phyloP scores from a whole-genome alignment of 1,140 invertebrate genomes.

The Coenobita brevimanus region DNA sequence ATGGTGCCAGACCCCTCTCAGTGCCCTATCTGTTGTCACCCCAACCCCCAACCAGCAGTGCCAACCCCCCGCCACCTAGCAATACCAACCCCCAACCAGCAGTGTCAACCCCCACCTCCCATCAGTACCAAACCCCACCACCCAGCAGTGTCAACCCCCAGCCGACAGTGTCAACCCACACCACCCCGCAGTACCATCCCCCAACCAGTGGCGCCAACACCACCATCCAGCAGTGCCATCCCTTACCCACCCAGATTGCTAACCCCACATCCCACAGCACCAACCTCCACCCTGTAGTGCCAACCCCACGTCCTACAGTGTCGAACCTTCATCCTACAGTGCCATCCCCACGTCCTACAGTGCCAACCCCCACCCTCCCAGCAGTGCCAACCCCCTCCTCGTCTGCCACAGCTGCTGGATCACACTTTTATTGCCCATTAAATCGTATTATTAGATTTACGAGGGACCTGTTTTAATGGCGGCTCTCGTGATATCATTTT shows the following conservation, averaged over 20 bases:
- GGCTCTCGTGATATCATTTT: slow-evolving; percentile 42
- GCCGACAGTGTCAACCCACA: background rate
- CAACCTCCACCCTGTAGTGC: no score
- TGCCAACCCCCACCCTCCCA: background rate
- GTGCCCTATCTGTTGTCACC: background rate
- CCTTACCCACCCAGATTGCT: background rate
- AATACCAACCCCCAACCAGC: background rate
- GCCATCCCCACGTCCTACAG: background rate
- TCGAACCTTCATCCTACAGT: background rate
- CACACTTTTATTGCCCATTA: slow-evolving; percentile 53
- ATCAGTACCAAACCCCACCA: background rate
- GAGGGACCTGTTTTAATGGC: slow-evolving; percentile 40
- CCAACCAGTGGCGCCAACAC: background rate
- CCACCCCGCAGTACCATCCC: background rate
- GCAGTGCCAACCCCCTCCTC: background rate
- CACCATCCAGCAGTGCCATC: background rate
- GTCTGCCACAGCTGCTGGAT: slow-evolving; percentile 44
- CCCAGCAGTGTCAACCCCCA: no score
- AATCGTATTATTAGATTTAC: slow-evolving; percentile 64
- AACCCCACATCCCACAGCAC: no score
- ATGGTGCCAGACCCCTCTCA: no score
- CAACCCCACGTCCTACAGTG: background rate
- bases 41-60: background rate
- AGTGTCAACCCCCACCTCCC: background rate
- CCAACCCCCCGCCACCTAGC: background rate